Evolutionary conservation across 1,140 invertebrate species (phyloP).

Genomic region (Leptonema lineaticorne): DNA sequence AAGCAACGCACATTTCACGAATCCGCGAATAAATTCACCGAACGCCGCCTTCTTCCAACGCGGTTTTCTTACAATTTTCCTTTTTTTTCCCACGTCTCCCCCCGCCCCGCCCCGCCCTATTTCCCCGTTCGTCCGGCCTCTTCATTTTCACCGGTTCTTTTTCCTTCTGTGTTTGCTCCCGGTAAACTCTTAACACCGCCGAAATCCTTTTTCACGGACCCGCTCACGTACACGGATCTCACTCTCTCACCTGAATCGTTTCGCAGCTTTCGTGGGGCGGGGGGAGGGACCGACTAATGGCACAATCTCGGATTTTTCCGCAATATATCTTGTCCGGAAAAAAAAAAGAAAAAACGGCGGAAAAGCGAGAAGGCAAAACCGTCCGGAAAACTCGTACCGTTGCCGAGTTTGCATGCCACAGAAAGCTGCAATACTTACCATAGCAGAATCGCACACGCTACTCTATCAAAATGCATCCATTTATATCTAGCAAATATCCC

Average conservation of each 20-base stretch:
- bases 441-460: neutral
- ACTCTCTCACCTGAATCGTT: slow-evolving; percentile 1
- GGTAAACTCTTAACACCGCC: neutral
- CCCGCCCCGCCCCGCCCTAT: no score
- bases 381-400: slow-evolving; percentile 12
- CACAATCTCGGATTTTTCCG: slow-evolving; percentile 39
- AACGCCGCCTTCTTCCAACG: neutral
- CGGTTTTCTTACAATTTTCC: no score
- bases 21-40: neutral
- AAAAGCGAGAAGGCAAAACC: slow-evolving; percentile 2
- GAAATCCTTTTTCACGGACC: neutral
- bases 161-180: no score
- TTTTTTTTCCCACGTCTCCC: no score
- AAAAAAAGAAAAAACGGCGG: neutral
- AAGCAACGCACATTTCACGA: neutral
- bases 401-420: slow-evolving; percentile 7
- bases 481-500: no score
- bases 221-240: neutral
- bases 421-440: neutral
- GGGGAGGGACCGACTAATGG: slow-evolving; percentile 36
- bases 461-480: neutral
- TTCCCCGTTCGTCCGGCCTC: no score
- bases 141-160: no score
- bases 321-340: slow-evolving; percentile 32
- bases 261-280: no score